These are phyloP conservation scores for Cantharis nigra DNA, from an alignment of 2,888 invertebrate species.

Conservation along the genomic window DNA sequence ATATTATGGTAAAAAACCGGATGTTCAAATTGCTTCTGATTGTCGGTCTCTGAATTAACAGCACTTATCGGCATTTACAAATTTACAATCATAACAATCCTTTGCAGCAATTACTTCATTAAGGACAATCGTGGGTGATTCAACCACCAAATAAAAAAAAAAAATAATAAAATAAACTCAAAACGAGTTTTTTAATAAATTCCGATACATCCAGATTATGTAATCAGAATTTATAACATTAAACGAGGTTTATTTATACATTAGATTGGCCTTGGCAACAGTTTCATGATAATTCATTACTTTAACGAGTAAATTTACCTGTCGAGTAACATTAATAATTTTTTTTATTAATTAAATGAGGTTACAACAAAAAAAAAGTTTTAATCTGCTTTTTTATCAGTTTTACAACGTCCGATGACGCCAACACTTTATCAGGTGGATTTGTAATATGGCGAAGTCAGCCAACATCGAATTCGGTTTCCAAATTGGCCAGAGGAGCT, in stretches of 20 bases:
- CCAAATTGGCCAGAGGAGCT: neutral
- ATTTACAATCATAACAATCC: neutral
- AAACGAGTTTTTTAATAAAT: neutral
- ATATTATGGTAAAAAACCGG: neutral
- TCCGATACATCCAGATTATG: neutral
- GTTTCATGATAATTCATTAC: neutral
- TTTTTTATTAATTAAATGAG: neutral
- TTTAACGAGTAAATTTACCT: neutral
- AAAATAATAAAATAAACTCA: neutral
- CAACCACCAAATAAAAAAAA: neutral
- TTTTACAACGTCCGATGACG: neutral
- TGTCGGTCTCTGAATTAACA: neutral
- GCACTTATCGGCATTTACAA: neutral
- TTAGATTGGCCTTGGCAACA: neutral
- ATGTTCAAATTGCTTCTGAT: neutral
- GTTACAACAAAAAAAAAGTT: neutral
- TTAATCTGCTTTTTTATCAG: neutral
- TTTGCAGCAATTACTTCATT: neutral
- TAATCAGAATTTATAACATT: neutral
- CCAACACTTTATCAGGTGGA: no score
- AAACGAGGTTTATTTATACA: neutral
- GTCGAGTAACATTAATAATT: neutral
- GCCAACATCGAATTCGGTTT: neutral
- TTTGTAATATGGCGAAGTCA: neutral
- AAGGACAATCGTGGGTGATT: neutral